phyloP scores from a whole-genome alignment of 2,797 vertebrate species.

The Hemitrygon akajei region DNA sequence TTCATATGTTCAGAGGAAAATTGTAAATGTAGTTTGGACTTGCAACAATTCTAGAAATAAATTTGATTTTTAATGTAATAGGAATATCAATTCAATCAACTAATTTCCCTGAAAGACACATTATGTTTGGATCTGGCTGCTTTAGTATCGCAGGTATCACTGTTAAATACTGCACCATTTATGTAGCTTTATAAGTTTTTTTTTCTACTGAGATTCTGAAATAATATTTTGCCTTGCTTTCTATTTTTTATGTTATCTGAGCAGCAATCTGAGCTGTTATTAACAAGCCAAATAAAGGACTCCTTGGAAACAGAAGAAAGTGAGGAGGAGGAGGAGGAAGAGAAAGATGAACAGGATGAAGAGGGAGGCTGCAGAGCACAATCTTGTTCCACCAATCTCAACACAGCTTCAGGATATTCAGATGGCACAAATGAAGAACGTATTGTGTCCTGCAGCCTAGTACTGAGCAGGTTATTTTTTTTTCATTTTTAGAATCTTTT shows the following conservation, averaged over 20 bases:
- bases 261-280: background rate
- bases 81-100: background rate
- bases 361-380: background rate
- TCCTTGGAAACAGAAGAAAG: background rate
- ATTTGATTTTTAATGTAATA: background rate
- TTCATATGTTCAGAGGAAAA: background rate
- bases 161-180: background rate
- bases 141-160: background rate
- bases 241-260: background rate
- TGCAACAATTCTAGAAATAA: background rate
- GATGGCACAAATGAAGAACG: conserved; percentile 9
- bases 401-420: background rate
- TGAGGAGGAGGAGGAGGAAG: background rate
- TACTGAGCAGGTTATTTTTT: conserved; percentile 27
- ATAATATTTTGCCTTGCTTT: background rate
- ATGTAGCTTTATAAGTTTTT: background rate
- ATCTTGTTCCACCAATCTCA: background rate
- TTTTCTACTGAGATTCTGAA: background rate
- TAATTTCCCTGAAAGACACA: background rate
- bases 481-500: too few relatives aligned
- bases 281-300: background rate
- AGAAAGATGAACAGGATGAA: background rate
- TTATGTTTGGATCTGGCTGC: background rate
- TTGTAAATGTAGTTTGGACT: background rate
- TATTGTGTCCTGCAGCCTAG: conserved; percentile 1